Base-by-base conservation (phyloP, 2,888 invertebrate genomes). In the Sicus ferrugineus region DNA sequence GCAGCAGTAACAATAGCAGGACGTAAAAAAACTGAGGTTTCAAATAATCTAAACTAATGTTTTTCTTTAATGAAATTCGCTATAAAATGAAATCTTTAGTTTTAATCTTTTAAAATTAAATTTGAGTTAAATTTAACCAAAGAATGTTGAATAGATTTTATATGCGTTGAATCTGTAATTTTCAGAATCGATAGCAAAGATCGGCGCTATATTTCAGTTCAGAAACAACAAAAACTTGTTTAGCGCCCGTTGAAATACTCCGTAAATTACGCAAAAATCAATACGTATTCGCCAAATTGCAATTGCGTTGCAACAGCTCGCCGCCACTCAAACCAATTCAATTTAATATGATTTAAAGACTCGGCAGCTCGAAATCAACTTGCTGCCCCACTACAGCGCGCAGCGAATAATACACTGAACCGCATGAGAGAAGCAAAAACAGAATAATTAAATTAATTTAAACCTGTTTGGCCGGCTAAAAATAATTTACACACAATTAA, bases 401-500 rank as follows among this genome's bases (percentile, higher is more conserved):
- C 7, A 31, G 2, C 30, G 14, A 63, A n/a, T 42, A 28, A 64
- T 26, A 16, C 50, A n/a, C 31, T 14, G 56, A 42, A 67, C 19
- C 46, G 48, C 14, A 23, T n/a, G 34, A 3, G 31, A 50, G 66
- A 61, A 31, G 34, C 16, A 23, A 58, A 31, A 34, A 38, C 26
- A 26, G 31, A 23, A n/a, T 19, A 54, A 46, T 30, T 48, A 61
- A 72, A 69, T 71, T 63, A 64, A 73, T 71, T 71, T 30, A 26
- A 50, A 38, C 23, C 56, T 50, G 58, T 34, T 68, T 26, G 23
- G 26, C 54, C 23, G 31, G 72, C 71, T 62, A 69, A 68, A 69
- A 73, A 76, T 77, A 75, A 75, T 75, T 72, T 73, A 74, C 75
- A 74, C 72, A 69, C 75, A 74, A 79, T 78, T 80, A 73, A 76